Conservation (phyloP, 2,113 vertebrate genomes). For the Strix uralensis region DNA sequence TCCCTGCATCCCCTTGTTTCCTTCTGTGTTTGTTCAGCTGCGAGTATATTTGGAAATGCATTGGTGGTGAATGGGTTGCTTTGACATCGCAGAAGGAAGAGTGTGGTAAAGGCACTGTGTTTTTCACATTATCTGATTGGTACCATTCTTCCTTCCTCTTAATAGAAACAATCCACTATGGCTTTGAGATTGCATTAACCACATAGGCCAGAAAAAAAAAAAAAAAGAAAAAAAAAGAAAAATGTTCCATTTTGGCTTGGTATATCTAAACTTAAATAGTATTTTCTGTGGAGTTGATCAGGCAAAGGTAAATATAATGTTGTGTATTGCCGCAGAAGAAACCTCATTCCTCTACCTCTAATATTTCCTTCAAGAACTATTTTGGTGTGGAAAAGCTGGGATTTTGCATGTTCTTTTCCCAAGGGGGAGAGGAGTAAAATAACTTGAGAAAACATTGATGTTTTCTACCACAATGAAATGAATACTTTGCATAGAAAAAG, state of each 20-base stretch:
- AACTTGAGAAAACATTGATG: not conserved
- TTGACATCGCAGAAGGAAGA: conserved; percentile 10
- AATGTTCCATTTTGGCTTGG: not conserved
- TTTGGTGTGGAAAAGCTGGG: not conserved
- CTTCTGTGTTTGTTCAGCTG: conserved; percentile 54
- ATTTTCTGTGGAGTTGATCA: not conserved
- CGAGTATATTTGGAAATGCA: conserved; percentile 37
- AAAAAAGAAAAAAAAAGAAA: not conserved
- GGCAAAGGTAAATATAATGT: not conserved
- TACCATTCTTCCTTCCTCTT: conserved; percentile 4
- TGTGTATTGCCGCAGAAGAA: not conserved
- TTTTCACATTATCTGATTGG: conserved; percentile 29
- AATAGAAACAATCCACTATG: not conserved
- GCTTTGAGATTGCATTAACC: conserved; percentile 1
- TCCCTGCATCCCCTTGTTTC: not conserved
- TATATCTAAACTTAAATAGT: not conserved
- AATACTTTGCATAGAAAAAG: not conserved
- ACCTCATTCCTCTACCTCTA: not conserved
- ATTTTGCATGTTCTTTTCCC: not conserved
- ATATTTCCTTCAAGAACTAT: not conserved
- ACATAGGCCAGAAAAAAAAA: not conserved
- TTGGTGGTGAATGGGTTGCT: not conserved
- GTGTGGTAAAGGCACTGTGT: not conserved
- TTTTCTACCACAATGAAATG: not conserved
- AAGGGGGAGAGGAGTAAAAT: not conserved